Percentiles rank a stretch among this genome's conserved stretches.
phyloP scores from a whole-genome alignment of 92 coral and sea anemone species.

The Palythoa caribaeorum region DNA sequence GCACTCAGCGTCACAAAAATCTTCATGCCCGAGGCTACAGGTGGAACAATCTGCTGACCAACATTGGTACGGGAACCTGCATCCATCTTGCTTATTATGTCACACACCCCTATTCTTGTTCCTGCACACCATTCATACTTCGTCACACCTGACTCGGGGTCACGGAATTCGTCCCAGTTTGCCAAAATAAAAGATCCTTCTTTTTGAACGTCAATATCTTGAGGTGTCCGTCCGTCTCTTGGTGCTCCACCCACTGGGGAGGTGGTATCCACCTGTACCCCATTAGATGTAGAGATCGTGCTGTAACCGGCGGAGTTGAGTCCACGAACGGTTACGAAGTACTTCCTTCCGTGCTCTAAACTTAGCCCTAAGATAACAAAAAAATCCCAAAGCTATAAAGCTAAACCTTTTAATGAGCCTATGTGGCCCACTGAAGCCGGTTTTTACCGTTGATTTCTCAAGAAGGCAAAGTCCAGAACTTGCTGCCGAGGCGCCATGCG shows the following conservation, averaged over 20 bases:
- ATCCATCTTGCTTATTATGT: slow-evolving; percentile 73
- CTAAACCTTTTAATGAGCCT: neutral
- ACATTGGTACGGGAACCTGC: slow-evolving; percentile 61
- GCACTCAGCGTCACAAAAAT: slow-evolving; percentile 81
- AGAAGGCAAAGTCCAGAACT: no score
- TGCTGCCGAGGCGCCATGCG: neutral
- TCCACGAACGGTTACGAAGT: slow-evolving; percentile 82
- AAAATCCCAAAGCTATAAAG: no score
- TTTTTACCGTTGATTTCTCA: no score
- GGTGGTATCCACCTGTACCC: slow-evolving; percentile 85
- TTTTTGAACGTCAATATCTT: slow-evolving; percentile 78
- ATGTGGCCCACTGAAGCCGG: no score
- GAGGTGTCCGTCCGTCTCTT: slow-evolving; percentile 76
- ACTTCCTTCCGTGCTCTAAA: slow-evolving; percentile 73
- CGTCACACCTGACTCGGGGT: slow-evolving; percentile 79
- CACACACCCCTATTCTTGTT: slow-evolving; percentile 81
- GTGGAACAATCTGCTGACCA: slow-evolving; percentile 79
- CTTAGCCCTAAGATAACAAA: slow-evolving; percentile 60
- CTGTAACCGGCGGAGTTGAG: slow-evolving; percentile 87
- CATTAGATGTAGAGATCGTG: slow-evolving; percentile 75
- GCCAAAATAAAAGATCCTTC: slow-evolving; percentile 79
- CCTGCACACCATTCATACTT: slow-evolving; percentile 94
- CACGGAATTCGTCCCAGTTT: slow-evolving; percentile 92
- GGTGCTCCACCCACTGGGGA: slow-evolving; percentile 80
- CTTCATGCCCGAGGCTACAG: slow-evolving; percentile 76